Evolutionary conservation across 2,888 invertebrate species (phyloP).

Genomic region (Pandemis cinnamomeana): DNA sequence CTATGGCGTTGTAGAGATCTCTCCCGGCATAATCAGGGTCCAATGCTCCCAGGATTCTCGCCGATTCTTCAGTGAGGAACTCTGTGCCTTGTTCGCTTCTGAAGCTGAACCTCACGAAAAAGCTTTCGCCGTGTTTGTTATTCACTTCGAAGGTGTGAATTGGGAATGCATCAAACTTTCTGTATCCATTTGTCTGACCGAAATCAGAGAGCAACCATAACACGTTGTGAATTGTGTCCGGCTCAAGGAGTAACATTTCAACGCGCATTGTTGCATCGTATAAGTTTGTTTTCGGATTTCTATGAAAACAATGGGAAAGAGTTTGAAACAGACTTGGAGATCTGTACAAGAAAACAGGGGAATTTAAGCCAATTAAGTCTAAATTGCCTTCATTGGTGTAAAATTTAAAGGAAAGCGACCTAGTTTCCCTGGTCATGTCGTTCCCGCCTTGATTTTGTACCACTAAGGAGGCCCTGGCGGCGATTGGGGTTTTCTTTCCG

Average conservation of each 20-base stretch:
- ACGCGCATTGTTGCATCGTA: not conserved
- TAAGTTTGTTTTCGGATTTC: constrained; percentile 27
- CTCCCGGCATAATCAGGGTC: constrained; percentile 92
- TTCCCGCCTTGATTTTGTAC: constrained; percentile 87
- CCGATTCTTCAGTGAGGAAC: constrained; percentile 86
- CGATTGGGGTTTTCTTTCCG: constrained; percentile 82
- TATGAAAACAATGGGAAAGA: not conserved
- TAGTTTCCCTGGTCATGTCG: constrained; percentile 59
- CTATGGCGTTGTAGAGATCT: constrained; percentile 92
- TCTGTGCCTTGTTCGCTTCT: constrained; percentile 93
- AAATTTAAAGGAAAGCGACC: constrained; percentile 69
- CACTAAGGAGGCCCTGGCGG: constrained; percentile 82
- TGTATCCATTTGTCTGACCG: constrained; percentile 84
- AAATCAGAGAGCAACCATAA: constrained; percentile 18
- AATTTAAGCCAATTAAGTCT: not conserved
- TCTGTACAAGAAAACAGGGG: constrained; percentile 20
- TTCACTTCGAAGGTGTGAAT: constrained; percentile 93
- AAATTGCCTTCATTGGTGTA: constrained; percentile 38
- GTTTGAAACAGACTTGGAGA: not conserved
- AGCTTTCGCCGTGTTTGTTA: constrained; percentile 86
- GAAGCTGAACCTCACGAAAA: constrained; percentile 93
- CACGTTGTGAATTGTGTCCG: not conserved
- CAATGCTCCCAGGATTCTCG: constrained; percentile 83
- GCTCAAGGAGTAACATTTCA: not conserved
- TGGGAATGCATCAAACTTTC: constrained; percentile 95